These are phyloP conservation scores for Marronus borbonicus DNA, from an alignment of 2,888 invertebrate species.

Conservation along the genomic window DNA sequence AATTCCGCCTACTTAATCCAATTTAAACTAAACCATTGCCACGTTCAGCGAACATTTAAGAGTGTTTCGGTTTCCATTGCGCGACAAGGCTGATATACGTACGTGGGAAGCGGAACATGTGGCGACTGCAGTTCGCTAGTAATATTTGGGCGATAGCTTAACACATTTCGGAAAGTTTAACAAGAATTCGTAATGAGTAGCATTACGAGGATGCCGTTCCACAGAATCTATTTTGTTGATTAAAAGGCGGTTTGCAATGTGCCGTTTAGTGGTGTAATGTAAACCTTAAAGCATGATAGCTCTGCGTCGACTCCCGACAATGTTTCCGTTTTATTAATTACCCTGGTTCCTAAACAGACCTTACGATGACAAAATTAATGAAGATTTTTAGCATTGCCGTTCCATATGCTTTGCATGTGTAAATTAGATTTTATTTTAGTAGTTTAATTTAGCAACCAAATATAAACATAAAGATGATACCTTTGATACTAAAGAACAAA, in stretches of 20 bases:
- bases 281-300: neutral
- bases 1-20: constrained; percentile 4
- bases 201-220: neutral
- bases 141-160: neutral
- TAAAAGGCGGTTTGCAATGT: neutral
- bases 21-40: neutral
- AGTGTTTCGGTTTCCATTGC: neutral
- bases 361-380: too few species aligned
- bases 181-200: constrained; percentile 21
- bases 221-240: neutral
- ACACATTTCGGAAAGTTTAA: constrained; percentile 26
- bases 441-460: too few species aligned
- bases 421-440: too few species aligned
- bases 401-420: too few species aligned
- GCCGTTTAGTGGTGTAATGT: neutral
- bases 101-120: neutral
- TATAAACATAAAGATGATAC: too few species aligned
- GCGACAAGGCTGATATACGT: neutral
- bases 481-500: too few species aligned
- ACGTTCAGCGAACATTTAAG: neutral
- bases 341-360: too few species aligned
- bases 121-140: constrained; percentile 9
- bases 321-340: too few species aligned
- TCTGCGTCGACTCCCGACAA: too few species aligned
- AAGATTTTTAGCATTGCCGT: too few species aligned